Evolutionary conservation across 2,113 vertebrate species (phyloP), one percentile per base, ranked within the genome.

Genomic region (Baryphthengus martii): DNA sequence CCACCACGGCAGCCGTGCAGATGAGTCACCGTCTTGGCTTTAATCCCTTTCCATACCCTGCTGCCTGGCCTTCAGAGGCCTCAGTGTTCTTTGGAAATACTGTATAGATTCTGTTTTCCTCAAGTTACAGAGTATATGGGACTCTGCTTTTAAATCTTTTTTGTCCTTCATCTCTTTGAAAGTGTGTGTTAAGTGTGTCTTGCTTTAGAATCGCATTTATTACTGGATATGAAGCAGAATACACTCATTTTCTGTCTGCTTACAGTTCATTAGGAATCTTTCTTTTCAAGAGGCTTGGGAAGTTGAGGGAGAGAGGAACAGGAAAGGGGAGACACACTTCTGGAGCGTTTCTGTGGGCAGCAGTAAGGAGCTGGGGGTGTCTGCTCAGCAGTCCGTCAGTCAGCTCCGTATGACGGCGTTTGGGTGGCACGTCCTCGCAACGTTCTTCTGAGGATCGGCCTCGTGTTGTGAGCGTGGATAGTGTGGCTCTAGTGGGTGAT

Each of bases 11-110:
- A 82, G 39, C 87, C 79, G 2, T 61, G 72, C 72, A 55, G 45
- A 47, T 93, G 82, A 96, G 74, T 96, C 93, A 93, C 31, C 42
- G 17, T 66, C 18, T 0, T 56, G 68, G 78, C 59, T 90, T 93
- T 96, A 68, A 91, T 94, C 78, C 28, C 8, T 79, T 79, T 44
- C 63, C 78, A 74, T 92, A 67, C 33, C 49, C 63, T 73, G 53
- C 23, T 96, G 85, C 71, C 35, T 88, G 26, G 75, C 67, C 29
- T 95, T 81, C 66, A 75, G 62, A 93, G 58, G n/a, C 45, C n/a
- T 85, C 59, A 67, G 52, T 88, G 21, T 74, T 56, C 35, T 67
- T 66, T 59, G 10, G 3, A 63, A 86, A 65, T 62, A 16, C 61
- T 33, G 23, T 13, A 37, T 65, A 3, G 17, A 31, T 35, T 63